A percentile compares a stretch with the other conserved stretches of the same genome.
These are phyloP conservation scores for Aricia agestis DNA, from an alignment of 1,140 invertebrate species.

Conservation along the genomic window DNA sequence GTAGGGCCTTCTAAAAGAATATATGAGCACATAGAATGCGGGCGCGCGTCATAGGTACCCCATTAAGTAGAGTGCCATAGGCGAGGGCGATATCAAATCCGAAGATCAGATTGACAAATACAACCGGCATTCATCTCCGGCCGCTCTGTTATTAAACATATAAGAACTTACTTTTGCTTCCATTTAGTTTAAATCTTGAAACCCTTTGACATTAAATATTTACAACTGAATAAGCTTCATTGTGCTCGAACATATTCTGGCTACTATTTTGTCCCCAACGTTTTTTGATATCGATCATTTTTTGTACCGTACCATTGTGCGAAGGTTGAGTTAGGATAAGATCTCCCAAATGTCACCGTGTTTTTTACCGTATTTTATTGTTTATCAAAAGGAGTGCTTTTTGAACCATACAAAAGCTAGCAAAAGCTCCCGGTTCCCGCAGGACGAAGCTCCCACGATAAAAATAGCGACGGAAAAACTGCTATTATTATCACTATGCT, in stretches of 20 bases:
- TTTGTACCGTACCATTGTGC: conserved; percentile 69
- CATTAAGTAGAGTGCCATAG: conserved; percentile 69
- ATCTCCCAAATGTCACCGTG: conserved; percentile 69
- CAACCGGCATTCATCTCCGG: conserved; percentile 42
- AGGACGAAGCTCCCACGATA: conserved; percentile 20
- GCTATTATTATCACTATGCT: conserved; percentile 2
- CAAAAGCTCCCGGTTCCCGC: conserved; percentile 6
- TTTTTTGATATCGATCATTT: conserved; percentile 71
- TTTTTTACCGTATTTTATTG: conserved; percentile 55
- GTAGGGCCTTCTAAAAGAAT: conserved; percentile 59
- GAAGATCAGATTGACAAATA: conserved; percentile 69
- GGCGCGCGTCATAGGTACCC: conserved; percentile 66
- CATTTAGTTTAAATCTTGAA: conserved; percentile 58
- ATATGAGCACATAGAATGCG: conserved; percentile 66
- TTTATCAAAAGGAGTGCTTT: conserved; percentile 54
- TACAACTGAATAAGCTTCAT: conserved; percentile 46
- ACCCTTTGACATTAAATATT: conserved; percentile 61
- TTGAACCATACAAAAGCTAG: conserved; percentile 46
- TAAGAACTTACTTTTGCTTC: conserved; percentile 55
- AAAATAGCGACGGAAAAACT: conserved; percentile 5
- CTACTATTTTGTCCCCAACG: conserved; percentile 61
- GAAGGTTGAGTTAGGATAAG: conserved; percentile 66
- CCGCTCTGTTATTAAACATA: conserved; percentile 72
- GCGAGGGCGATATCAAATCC: conserved; percentile 62
- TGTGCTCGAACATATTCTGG: conserved; percentile 44